Evolutionary conservation across 64 coral and sea anemone genomes (phyloP).

Genomic region (Stylophora pistillata): DNA sequence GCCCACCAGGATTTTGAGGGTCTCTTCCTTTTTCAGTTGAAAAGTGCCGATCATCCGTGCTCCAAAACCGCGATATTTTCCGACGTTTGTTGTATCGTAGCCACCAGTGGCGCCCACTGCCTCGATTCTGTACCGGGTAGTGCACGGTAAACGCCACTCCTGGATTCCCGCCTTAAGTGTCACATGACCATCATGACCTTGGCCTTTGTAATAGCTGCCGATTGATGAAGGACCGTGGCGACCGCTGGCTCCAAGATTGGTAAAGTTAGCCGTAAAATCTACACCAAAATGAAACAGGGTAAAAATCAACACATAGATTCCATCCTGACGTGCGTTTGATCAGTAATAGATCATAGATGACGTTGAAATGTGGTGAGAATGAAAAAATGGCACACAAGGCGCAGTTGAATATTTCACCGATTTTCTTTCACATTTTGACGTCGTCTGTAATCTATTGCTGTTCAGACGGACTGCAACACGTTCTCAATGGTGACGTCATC

Average conservation of each 20-base stretch:
- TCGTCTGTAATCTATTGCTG: too few relatives aligned
- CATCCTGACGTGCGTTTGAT: too few relatives aligned
- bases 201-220: constrained; percentile 34
- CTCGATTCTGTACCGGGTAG: constrained; percentile 68
- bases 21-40: constrained; percentile 31
- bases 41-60: constrained; percentile 72
- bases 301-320: too few relatives aligned
- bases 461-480: too few relatives aligned
- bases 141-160: constrained; percentile 48
- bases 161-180: constrained; percentile 56
- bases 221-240: constrained; percentile 41
- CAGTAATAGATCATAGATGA: too few relatives aligned
- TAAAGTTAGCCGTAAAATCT: constrained; percentile 14
- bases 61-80: constrained; percentile 61
- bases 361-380: too few relatives aligned
- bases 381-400: too few relatives aligned
- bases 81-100: neutral
- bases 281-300: too few relatives aligned
- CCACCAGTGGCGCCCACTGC: constrained; percentile 62
- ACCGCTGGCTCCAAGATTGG: constrained; percentile 56
- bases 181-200: constrained; percentile 40
- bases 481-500: too few relatives aligned
- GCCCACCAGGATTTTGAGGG: constrained; percentile 77
- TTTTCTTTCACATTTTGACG: too few relatives aligned
- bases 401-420: too few relatives aligned